These are phyloP conservation scores for Drosophila rhopaloa DNA, from an alignment of 1,140 invertebrate genomes.

Conservation along the genomic window DNA sequence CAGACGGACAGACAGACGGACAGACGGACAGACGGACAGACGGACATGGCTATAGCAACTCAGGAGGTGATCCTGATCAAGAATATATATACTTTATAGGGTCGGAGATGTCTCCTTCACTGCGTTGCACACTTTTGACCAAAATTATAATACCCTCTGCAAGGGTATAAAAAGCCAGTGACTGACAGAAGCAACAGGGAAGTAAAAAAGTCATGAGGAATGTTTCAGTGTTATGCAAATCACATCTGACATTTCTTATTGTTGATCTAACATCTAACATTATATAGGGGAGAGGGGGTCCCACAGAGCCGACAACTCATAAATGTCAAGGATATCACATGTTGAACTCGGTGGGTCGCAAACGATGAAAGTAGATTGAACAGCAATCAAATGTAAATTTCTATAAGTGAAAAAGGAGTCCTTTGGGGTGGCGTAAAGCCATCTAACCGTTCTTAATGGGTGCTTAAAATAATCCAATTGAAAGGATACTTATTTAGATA, in stretches of 20 bases:
- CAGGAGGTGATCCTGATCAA: no score
- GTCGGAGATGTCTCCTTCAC: no score
- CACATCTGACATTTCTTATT: slow-evolving; percentile 65
- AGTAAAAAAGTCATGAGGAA: slow-evolving; percentile 21
- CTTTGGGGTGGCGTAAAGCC: slow-evolving; percentile 12
- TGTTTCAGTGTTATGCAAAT: slow-evolving; percentile 57
- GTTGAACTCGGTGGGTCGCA: slow-evolving; percentile 15
- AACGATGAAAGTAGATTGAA: slow-evolving; percentile 46
- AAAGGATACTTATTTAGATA: not conserved
- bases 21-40: no score
- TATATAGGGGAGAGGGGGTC: not conserved
- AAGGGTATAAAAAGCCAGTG: slow-evolving; percentile 6
- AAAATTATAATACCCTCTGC: no score
- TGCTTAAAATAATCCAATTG: slow-evolving; percentile 27
- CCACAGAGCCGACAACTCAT: slow-evolving; percentile 42
- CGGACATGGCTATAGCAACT: no score
- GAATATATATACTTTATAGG: no score
- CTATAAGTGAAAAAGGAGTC: slow-evolving; percentile 6
- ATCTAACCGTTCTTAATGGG: slow-evolving; percentile 31
- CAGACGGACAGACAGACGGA: no score
- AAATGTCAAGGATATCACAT: slow-evolving; percentile 65
- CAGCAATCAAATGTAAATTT: slow-evolving; percentile 46
- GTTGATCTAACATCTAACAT: slow-evolving; percentile 23
- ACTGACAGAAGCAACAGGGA: slow-evolving; percentile 38
- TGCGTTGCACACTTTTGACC: no score